Base-by-base conservation (phyloP, 2,797 vertebrate genomes). In the Falco concolor region DNA sequence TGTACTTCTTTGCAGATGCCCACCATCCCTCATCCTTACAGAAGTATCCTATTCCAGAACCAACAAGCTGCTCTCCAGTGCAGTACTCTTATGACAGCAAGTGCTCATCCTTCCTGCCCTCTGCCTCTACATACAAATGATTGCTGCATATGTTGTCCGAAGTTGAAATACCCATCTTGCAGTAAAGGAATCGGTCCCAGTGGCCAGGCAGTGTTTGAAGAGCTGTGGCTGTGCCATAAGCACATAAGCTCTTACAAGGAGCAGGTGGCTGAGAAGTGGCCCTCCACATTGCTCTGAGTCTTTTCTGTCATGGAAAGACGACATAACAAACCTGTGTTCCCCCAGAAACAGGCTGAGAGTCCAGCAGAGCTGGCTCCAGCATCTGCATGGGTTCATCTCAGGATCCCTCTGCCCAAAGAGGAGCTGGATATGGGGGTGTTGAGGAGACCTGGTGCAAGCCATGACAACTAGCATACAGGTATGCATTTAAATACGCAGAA, bases 401-500 rank as follows among this genome's bases (percentile, higher is more conserved):
- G 28, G 54, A 68, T 60, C 21, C 34, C 1, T 2, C 42, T 64
- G 32, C 45, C 10, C 14, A 12, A 32, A 63, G 13, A 18, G n/a
- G 68, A 85, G 14, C 40, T 38, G 34, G 10, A 17, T 36, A 9
- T n/a, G 27, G 47, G 21, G 18, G 3, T 44, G 32, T 27, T 22
- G 42, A 53, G 52, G n/a, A 57, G 69, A 38, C 17, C 52, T 32
- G 14, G 20, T 16, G 32, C 32, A 40, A 47, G n/a, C 34, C 14
- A 8, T 3, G 24, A 5, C 28, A 40, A 19, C 24, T 23, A 32
- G 4, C 4, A 10, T 17, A 2, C 40, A 79, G 47, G 16, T 23
- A 1, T 4, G 8, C 3, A 2, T 1, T 38, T 47, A 74, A 4
- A 0, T 10, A 0, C 6, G 25, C 14, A 30, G 76, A 30, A 15